These are phyloP conservation scores for Micromesistius poutassou DNA, from an alignment of 2,797 vertebrate species.

Conservation along the genomic window DNA sequence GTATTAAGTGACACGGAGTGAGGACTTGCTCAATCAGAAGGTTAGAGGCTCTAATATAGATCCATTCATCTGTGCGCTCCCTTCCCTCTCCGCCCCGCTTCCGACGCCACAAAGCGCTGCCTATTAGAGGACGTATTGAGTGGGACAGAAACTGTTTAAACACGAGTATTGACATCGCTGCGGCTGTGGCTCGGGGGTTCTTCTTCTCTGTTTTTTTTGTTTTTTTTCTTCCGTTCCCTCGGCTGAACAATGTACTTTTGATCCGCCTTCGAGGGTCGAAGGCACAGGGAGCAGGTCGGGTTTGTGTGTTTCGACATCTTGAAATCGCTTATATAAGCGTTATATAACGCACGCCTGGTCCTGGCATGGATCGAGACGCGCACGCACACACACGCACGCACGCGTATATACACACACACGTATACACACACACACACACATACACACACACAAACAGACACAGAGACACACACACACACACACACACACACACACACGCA, in stretches of 20 bases:
- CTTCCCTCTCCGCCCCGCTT: constrained; percentile 61
- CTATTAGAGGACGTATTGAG: constrained; percentile 72
- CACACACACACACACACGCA: not conserved
- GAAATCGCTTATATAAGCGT: too few relatives aligned
- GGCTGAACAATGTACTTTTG: constrained; percentile 51
- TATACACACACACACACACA: not conserved
- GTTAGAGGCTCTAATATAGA: constrained; percentile 67
- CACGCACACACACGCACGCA: not conserved
- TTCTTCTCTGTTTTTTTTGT: too few relatives aligned
- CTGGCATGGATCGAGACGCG: too few relatives aligned
- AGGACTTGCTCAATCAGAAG: constrained; percentile 59
- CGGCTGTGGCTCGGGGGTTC: constrained; percentile 27
- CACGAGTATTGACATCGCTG: constrained; percentile 66
- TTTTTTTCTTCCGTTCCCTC: constrained; percentile 5
- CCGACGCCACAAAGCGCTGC: constrained; percentile 60
- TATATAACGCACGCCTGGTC: too few relatives aligned
- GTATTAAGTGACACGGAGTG: constrained; percentile 63
- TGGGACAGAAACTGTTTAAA: constrained; percentile 66
- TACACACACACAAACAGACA: not conserved
- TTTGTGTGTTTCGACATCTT: too few relatives aligned
- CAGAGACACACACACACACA: not conserved
- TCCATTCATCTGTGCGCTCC: constrained; percentile 64
- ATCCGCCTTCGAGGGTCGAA: constrained; percentile 21
- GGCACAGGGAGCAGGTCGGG: constrained; percentile 11
- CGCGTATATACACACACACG: not conserved